phyloP scores from a whole-genome alignment of 2,113 vertebrate genomes.

The Trachemys scripta region DNA sequence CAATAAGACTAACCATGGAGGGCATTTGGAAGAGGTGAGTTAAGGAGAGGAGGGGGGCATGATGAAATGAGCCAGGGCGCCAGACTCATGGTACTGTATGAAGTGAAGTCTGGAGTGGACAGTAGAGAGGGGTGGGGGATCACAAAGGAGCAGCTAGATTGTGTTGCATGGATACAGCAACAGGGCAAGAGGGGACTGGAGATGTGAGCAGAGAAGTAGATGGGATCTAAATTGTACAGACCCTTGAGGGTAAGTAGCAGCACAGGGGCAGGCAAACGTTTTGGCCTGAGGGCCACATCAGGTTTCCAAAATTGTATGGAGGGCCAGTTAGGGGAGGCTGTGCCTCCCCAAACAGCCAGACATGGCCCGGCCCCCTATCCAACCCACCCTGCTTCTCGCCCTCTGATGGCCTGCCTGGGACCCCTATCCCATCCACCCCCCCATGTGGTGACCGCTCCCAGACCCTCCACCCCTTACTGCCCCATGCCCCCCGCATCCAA shows the following conservation, averaged over 20 bases:
- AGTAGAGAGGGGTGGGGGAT: background rate
- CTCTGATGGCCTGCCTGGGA: too few relatives aligned
- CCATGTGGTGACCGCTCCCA: too few relatives aligned
- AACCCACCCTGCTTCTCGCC: too few relatives aligned
- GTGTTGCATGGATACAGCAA: background rate
- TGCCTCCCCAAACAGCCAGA: too few relatives aligned
- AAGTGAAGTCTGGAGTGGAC: background rate
- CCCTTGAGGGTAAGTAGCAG: rapidly evolving
- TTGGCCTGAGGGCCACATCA: too few relatives aligned
- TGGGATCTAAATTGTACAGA: background rate
- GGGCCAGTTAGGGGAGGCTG: too few relatives aligned
- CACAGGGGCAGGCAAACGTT: too few relatives aligned
- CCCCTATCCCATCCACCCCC: too few relatives aligned
- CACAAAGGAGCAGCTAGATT: background rate
- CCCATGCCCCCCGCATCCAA: too few relatives aligned
- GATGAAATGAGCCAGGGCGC: background rate
- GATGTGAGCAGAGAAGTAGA: background rate
- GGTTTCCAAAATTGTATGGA: too few relatives aligned
- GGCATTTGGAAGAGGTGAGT: rapidly evolving
- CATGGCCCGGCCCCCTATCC: too few relatives aligned
- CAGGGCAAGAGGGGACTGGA: background rate
- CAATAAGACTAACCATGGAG: rapidly evolving
- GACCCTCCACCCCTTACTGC: too few relatives aligned
- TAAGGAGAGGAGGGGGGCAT: background rate
- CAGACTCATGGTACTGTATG: background rate